phyloP scores from a whole-genome alignment of 2,113 vertebrate species.

The Rhinoptilus africanus region DNA sequence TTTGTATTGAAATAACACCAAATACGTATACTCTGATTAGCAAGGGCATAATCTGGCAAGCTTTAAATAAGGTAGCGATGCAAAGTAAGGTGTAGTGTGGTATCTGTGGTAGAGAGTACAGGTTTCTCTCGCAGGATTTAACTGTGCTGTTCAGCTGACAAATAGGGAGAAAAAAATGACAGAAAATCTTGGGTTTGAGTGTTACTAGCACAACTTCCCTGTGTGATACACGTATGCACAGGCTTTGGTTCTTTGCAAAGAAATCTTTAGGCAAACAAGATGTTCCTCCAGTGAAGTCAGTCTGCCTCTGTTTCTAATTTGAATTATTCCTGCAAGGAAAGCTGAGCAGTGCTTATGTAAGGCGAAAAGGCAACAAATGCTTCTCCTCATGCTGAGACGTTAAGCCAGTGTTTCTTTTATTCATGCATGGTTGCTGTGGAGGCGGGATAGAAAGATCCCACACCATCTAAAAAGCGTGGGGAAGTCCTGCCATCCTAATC shows the following conservation, averaged over 20 bases:
- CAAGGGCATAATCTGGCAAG: neutral
- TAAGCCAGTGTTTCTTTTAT: neutral
- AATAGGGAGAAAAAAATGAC: neutral
- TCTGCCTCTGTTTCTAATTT: constrained; percentile 12
- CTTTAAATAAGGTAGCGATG: neutral
- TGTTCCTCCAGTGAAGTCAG: neutral
- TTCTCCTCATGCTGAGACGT: neutral
- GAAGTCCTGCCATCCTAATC: neutral
- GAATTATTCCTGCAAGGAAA: neutral
- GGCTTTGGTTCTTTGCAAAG: neutral
- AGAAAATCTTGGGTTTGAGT: neutral
- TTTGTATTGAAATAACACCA: neutral
- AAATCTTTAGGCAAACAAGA: neutral
- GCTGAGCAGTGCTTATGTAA: neutral
- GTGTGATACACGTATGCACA: neutral
- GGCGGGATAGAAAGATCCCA: neutral
- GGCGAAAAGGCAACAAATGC: neutral
- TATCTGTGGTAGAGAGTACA: neutral
- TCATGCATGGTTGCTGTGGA: neutral
- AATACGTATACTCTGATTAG: neutral
- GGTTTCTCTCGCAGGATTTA: neutral
- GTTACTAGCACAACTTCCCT: neutral
- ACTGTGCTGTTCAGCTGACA: neutral
- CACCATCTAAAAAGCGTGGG: neutral
- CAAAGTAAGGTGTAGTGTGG: neutral